Evolutionary conservation across 2,113 vertebrate species (phyloP), one percentile per base, ranked within the genome.

Genomic region (Prunella fulvescens): DNA sequence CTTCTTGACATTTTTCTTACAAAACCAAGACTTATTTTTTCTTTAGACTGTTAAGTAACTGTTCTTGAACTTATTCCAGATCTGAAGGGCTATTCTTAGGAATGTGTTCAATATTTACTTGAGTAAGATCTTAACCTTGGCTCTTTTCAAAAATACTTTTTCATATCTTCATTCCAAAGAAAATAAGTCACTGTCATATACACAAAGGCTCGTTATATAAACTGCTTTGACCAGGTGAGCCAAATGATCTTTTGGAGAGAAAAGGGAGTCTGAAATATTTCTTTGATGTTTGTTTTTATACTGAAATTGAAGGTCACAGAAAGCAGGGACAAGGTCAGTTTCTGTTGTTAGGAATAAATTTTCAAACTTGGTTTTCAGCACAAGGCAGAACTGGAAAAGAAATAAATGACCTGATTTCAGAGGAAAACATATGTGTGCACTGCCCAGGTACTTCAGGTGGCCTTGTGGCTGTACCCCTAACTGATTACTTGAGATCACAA

Each of bases 71-170:
- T 9, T 39, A 3, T 77, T 95, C 93, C 94, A 91, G 84, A 69
- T 90, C 73, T 87, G 70, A 95, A 65, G 84, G 89, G 48, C 69
- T 95, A 57, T 95, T 95, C 80, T 93, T 72, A 96, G 92, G 86
- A 95, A 94, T 95, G 66, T 57, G 62, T 76, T 96, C 92, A 93
- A 83, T 97, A 82, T 97, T 96, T 96, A 96, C 88, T 80, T 88
- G 61, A 95, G 86, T 90, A 86, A 92, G 73, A 92, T 92, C 47
- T 95, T 80, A 97, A 90, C 82, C 72, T 81, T 9, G 8, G 9
- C 57, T 95, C 53, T 91, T 91, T 84, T 54, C 7, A 88, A 89
- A 95, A 93, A 54, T 86, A 44, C 53, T 87, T 86, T 97, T 92
- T 97, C 90, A 90, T 96, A 97, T 85, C 70, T 94, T 69, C 76